Percentiles rank a stretch among this genome's conserved stretches.
phyloP scores from a whole-genome alignment of 2,113 vertebrate species.

The Hydropotes inermis region DNA sequence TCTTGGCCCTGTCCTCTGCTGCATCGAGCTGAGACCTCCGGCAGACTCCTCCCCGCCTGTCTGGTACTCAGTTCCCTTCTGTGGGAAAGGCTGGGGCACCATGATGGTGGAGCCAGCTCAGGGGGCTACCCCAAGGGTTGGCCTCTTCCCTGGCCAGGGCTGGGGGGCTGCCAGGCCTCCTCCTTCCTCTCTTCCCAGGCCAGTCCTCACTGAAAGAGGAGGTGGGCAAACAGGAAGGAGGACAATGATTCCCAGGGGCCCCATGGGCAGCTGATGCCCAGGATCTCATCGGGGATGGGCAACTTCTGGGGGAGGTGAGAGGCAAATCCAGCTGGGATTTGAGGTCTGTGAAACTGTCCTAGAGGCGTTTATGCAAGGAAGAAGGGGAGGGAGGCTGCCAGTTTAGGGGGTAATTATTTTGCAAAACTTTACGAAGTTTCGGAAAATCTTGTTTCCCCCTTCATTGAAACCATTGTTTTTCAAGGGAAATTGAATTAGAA shows the following conservation, averaged over 20 bases:
- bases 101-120: accelerated
- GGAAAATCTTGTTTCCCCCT: slow-evolving; percentile 76
- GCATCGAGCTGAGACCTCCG: neutral
- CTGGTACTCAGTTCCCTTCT: neutral
- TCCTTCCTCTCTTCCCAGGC: neutral
- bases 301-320: neutral
- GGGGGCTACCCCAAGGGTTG: neutral
- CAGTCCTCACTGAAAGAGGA: neutral
- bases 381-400: slow-evolving; percentile 27
- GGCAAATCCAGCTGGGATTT: neutral
- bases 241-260: neutral
- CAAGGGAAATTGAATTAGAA: slow-evolving; percentile 78
- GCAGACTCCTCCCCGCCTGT: neutral
- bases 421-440: slow-evolving; percentile 73
- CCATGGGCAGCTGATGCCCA: neutral
- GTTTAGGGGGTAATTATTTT: slow-evolving; percentile 72
- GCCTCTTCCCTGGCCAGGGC: neutral
- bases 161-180: neutral
- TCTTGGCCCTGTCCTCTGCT: neutral
- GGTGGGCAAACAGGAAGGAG: neutral
- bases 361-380: slow-evolving; percentile 13
- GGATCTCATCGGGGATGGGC: neutral
- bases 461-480: slow-evolving; percentile 77
- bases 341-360: slow-evolving; percentile 37
- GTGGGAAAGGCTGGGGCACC: neutral